A percentile compares a stretch with the other conserved stretches of the same genome.
Conservation (phyloP, 2,113 vertebrate species). For the Aegithalos caudatus region DNA sequence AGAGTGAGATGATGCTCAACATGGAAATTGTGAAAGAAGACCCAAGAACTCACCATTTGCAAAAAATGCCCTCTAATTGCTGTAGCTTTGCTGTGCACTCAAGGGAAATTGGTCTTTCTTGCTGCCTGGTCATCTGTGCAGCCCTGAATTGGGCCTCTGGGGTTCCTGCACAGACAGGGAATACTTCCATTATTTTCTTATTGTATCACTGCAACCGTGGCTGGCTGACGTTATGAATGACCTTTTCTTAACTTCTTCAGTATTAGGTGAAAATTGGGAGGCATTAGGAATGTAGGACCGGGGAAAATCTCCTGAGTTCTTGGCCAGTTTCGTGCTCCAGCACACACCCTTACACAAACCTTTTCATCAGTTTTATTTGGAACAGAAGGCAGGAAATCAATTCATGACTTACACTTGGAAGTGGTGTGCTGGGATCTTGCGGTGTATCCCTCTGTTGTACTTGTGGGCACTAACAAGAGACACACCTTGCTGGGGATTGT, state of each 20-base stretch:
- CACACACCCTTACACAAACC: neutral
- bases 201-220: neutral
- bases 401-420: neutral
- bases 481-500: neutral
- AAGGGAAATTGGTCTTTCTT: neutral
- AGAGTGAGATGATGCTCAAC: neutral
- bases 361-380: neutral
- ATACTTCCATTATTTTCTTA: neutral
- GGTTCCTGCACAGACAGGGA: neutral
- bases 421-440: neutral
- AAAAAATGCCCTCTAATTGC: neutral
- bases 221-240: fast-evolving
- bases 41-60: neutral
- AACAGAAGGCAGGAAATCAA: neutral
- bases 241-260: neutral
- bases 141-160: neutral
- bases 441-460: fast-evolving
- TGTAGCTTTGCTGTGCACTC: neutral
- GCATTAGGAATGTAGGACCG: neutral
- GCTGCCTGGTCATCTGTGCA: neutral
- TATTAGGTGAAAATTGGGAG: neutral
- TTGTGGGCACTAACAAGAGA: neutral
- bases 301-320: neutral
- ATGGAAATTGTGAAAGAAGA: neutral
- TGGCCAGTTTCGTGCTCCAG: neutral